Evolutionary conservation across 2,888 invertebrate genomes (phyloP).

Genomic region (Thumatha senex): DNA sequence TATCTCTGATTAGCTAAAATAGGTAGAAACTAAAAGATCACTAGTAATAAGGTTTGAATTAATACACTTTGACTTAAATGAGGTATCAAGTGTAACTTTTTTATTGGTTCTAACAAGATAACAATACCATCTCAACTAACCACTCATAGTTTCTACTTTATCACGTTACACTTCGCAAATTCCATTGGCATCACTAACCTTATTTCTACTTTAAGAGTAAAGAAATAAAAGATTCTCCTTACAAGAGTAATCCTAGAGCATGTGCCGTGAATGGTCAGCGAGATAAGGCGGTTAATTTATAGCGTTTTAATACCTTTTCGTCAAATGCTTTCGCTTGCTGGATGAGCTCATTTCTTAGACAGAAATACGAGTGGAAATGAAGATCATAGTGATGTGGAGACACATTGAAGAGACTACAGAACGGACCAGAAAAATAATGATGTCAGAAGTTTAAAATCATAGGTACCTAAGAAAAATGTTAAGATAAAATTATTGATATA

Average conservation of each 20-base stretch:
- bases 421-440: too few species aligned
- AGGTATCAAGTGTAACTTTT: not conserved
- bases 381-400: too few species aligned
- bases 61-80: not conserved
- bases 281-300: slow-evolving; percentile 76
- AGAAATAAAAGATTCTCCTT: slow-evolving; percentile 60
- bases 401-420: too few species aligned
- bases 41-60: too few species aligned
- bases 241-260: slow-evolving; percentile 65
- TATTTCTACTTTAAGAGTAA: slow-evolving; percentile 39
- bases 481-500: too few species aligned
- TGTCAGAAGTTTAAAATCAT: too few species aligned
- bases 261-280: slow-evolving; percentile 72
- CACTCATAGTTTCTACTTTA: slow-evolving; percentile 32
- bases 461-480: too few species aligned
- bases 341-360: slow-evolving; percentile 3
- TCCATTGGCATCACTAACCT: slow-evolving; percentile 41
- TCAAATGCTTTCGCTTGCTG: slow-evolving; percentile 16
- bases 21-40: too few species aligned
- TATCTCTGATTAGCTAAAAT: too few species aligned
- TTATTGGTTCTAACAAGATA: not conserved
- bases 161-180: slow-evolving; percentile 37
- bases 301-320: slow-evolving; percentile 68
- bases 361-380: too few species aligned
- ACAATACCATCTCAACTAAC: slow-evolving; percentile 7